Evolutionary conservation across 2,888 invertebrate genomes (phyloP), one percentile per base, ranked within the genome.

Genomic region (Tipula vernalis): DNA sequence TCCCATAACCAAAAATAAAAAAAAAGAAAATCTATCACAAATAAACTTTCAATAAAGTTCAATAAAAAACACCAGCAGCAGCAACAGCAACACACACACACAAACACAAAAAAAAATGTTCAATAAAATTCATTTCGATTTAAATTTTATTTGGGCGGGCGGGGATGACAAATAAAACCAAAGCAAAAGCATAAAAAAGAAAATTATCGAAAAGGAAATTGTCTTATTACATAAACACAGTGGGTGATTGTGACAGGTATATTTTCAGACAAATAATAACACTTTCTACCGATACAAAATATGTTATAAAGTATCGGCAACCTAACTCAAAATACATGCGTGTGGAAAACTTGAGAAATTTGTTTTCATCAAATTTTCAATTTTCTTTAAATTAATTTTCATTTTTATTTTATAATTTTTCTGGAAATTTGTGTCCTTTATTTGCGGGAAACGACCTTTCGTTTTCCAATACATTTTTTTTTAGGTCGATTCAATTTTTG

Each of bases 1-100:
- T 71, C 71, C 71, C 28, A 71, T 71, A 71, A 71, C 71, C 71
- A 28, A 71, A 28, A 18, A 57, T 57, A 28, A 28, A 51, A 15
- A 71, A 71, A 71, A 71, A 8, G 71, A 71, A 71, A 71, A 71
- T 71, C 71, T 18, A 71, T 71, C 71, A 71, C 71, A 71, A 71
- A 71, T 71, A 71, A 71, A 71, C 71, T 71, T 71, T 71, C 71
- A 71, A 71, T 71, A 71, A 71, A 71, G 71, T 71, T 71, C 71
- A 71, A 71, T 71, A 28, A 28, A 71, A 71, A 71, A 71, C 3
- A 51, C 4, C 5, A n/a, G n/a, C n/a, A 51, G 3, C 51, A n/a
- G 3, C 0, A 51, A 13, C n/a, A 51, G n/a, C 51, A 51, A 51
- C 51, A 28, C 28, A 28, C 28, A 28, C 28, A 28, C 28, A 28